Base-by-base conservation (phyloP, 2,113 vertebrate genomes). In the Hippocampus guttulatus region DNA sequence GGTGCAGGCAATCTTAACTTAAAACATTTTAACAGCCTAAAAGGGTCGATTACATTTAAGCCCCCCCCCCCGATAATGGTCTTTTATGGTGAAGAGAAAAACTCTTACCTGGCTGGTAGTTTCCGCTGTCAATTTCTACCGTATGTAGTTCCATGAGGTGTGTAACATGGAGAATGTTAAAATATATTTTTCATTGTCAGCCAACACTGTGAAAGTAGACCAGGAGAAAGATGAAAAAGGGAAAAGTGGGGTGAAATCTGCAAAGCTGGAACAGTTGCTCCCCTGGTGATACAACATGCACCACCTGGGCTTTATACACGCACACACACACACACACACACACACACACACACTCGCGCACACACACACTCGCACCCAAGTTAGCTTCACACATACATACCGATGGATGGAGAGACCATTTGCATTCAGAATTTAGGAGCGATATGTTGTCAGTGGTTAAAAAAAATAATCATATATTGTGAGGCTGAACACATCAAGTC, bases 201-300 rank as follows among this genome's bases (percentile, higher is more conserved):
- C 11, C 25, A 60, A 60, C 11, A 60, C 2, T 49, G 57, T 20
- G 14, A 49, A 60, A 66, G 15, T 41, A 54, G 40, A 25, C 57
- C 57, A 62, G 38, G 51, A 61, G 45, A 47, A 47, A 47, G 12
- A 47, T 47, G 41, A 43, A 65, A 75, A 54, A 63, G 60, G 65
- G 58, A 67, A 27, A 68, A 70, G 79, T 52, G 67, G 61, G 51
- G 71, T 64, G 21, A 75, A 80, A 75, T 75, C 68, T 77, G 81
- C 81, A 76, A 79, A 81, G 81, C 67, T 77, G 73, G 64, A 78
- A 77, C 76, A 83, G 66, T 51, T 58, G 55, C 84, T 79, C 88
- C 82, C 80, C 75, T 69, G 81, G 82, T 87, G 84, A 85, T 78
- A 74, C 84, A 90, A 88, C 88, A 87, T 77, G 75, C 47, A 38